phyloP scores from a whole-genome alignment of 2,888 invertebrate genomes.

The Phania funesta region DNA sequence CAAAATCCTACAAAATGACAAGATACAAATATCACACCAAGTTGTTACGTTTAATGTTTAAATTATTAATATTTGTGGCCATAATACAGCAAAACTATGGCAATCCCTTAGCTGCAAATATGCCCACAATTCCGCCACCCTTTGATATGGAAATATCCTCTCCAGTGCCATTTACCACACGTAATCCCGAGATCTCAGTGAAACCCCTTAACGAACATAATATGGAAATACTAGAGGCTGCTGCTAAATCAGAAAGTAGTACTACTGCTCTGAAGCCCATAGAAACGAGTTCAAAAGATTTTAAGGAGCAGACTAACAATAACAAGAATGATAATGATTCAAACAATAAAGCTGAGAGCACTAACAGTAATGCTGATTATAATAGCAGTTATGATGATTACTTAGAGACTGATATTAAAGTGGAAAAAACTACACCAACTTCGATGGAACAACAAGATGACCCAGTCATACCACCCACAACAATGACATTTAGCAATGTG shows the following conservation, averaged over 20 bases:
- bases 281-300: slow-evolving; percentile 58
- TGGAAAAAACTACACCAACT: slow-evolving; percentile 71
- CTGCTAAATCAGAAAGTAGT: slow-evolving; percentile 7
- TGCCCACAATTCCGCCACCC: slow-evolving; percentile 15
- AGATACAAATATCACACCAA: slow-evolving; percentile 68
- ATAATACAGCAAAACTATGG: slow-evolving; percentile 72
- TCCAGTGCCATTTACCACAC: slow-evolving; percentile 69
- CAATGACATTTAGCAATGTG: slow-evolving; percentile 74
- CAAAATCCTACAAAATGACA: slow-evolving; percentile 66
- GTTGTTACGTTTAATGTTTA: slow-evolving; percentile 72
- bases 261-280: slow-evolving; percentile 16
- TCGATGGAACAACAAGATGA: slow-evolving; percentile 78
- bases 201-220: background rate
- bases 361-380: background rate
- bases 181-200: slow-evolving; percentile 57
- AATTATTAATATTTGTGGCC: slow-evolving; percentile 73
- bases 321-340: slow-evolving; percentile 26
- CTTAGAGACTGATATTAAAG: slow-evolving; percentile 55
- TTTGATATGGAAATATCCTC: slow-evolving; percentile 61
- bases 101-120: slow-evolving; percentile 48
- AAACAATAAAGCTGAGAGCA: background rate
- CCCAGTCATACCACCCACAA: slow-evolving; percentile 75
- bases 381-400: slow-evolving; percentile 54
- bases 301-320: slow-evolving; percentile 51
- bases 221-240: slow-evolving; percentile 5